Evolutionary conservation across 2,888 invertebrate species (phyloP).

Genomic region (Epirrhoe alternata): DNA sequence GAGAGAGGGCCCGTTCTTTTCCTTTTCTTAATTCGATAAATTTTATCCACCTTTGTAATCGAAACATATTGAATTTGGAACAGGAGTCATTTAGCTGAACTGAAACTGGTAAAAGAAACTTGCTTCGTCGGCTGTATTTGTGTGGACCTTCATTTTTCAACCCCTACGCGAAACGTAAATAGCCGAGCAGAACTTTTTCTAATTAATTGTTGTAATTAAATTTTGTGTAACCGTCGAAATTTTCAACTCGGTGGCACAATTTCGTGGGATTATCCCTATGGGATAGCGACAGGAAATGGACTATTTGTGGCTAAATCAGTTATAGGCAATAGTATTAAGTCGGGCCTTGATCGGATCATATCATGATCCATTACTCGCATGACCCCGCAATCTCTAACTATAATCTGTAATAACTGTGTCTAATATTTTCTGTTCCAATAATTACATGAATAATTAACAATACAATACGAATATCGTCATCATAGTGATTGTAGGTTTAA

Average conservation of each 20-base stretch:
- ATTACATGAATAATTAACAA: conserved; percentile 18
- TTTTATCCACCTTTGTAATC: conserved; percentile 22
- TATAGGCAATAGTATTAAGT: conserved; percentile 49
- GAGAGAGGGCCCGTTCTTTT: conserved; percentile 12
- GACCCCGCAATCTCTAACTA: conserved; percentile 21
- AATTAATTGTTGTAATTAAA: conserved; percentile 42
- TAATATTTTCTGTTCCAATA: conserved; percentile 5
- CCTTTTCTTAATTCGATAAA: conserved; percentile 21
- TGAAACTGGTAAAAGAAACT: conserved; percentile 12
- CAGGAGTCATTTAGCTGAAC: conserved; percentile 10
- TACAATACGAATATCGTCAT: not conserved
- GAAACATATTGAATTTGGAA: conserved; percentile 13
- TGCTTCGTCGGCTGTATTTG: conserved; percentile 17
- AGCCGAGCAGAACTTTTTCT: conserved; percentile 29
- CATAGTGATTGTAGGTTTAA: not conserved
- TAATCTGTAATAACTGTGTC: conserved; percentile 12
- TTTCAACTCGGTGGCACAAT: conserved; percentile 48
- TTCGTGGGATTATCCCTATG: conserved; percentile 49
- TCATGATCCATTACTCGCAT: conserved; percentile 32
- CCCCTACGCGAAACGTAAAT: conserved; percentile 29
- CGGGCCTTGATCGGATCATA: conserved; percentile 44
- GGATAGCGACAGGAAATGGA: conserved; percentile 48
- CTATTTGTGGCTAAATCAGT: conserved; percentile 55
- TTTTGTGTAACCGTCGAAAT: conserved; percentile 44
- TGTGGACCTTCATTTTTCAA: conserved; percentile 24